These are phyloP conservation scores for Geopemphigus sp. DNA, from an alignment of 1,140 invertebrate species.

Conservation along the genomic window DNA sequence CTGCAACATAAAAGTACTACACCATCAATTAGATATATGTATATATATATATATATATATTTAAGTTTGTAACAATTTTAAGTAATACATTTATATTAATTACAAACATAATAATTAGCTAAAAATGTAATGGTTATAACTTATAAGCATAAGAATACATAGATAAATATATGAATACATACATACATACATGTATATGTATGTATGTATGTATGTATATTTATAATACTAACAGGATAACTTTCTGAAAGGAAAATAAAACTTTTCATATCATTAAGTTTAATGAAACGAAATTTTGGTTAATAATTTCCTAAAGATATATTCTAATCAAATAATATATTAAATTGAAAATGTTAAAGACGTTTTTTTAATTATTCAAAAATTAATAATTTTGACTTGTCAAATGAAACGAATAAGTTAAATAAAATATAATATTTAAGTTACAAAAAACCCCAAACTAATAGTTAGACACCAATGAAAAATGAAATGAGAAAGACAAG, in stretches of 20 bases:
- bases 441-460: neutral
- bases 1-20: neutral
- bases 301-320: neutral
- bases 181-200: neutral
- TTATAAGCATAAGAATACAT: constrained; percentile 5
- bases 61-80: neutral
- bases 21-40: neutral
- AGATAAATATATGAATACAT: neutral
- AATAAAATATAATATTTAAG: constrained; percentile 12
- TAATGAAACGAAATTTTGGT: neutral
- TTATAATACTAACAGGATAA: neutral
- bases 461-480: neutral
- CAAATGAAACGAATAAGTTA: neutral
- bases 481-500: neutral
- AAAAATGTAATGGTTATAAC: neutral
- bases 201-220: neutral
- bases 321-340: neutral
- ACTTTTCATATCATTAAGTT: neutral
- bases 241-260: neutral
- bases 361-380: neutral
- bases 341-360: neutral
- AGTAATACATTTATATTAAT: neutral
- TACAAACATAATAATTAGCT: neutral
- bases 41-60: neutral
- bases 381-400: neutral